Percentiles rank a stretch among this genome's conserved stretches.
Conservation (phyloP, 2,888 invertebrate genomes). For the Apocheima hispidaria region DNA sequence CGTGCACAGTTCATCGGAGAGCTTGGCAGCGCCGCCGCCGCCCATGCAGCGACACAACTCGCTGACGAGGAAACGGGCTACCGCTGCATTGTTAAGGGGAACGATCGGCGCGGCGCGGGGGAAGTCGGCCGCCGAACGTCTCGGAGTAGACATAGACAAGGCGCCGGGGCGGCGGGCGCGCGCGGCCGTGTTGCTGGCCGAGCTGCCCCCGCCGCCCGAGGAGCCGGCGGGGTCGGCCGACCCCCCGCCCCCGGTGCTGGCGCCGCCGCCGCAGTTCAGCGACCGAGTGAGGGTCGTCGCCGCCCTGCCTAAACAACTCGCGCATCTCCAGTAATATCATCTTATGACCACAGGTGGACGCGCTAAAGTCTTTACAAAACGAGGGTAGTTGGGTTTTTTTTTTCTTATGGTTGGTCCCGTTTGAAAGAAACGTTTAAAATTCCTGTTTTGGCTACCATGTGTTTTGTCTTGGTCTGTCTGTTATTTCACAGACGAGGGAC, state of each 20-base stretch:
- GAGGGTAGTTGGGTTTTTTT: slow-evolving; percentile 3
- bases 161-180: slow-evolving; percentile 84
- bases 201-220: slow-evolving; percentile 93
- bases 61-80: slow-evolving; percentile 86
- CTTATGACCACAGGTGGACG: slow-evolving; percentile 32
- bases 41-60: slow-evolving; percentile 88
- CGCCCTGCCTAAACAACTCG: slow-evolving; percentile 91
- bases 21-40: slow-evolving; percentile 70
- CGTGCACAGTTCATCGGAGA: slow-evolving; percentile 81
- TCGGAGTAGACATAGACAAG: slow-evolving; percentile 74
- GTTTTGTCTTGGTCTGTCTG: background rate
- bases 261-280: slow-evolving; percentile 96
- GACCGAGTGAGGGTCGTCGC: slow-evolving; percentile 95
- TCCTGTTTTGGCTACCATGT: background rate
- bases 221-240: slow-evolving; percentile 78
- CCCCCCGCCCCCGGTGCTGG: slow-evolving; percentile 86
- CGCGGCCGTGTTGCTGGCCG: slow-evolving; percentile 91
- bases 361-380: background rate
- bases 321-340: slow-evolving; percentile 72
- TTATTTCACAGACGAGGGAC: too few relatives aligned
- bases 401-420: background rate
- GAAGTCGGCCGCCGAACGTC: slow-evolving; percentile 75
- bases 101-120: slow-evolving; percentile 58
- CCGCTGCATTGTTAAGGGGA: slow-evolving; percentile 85
- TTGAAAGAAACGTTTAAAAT: slow-evolving; percentile 2